Conservation (phyloP, 1,140 invertebrate species). For the Limonius californicus region DNA sequence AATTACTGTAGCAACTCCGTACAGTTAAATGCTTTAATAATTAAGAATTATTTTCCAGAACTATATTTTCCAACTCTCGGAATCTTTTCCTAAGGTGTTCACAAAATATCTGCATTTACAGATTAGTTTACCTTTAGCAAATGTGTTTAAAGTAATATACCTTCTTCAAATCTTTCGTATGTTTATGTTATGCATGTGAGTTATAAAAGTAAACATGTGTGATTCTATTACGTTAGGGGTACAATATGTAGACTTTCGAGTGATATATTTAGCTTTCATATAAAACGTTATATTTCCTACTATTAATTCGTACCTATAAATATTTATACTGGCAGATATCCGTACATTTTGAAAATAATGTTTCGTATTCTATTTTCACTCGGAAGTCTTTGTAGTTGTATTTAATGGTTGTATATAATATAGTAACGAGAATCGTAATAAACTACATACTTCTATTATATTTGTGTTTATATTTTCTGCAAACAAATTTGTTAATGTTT, state of each 20-base stretch:
- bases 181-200: background rate
- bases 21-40: too few relatives aligned
- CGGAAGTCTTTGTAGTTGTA: conserved; percentile 1
- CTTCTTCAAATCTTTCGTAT: background rate
- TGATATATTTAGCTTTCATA: background rate
- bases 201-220: conserved; percentile 8
- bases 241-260: conserved; percentile 7
- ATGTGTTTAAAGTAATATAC: too few relatives aligned
- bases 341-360: too few relatives aligned
- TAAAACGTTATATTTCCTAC: background rate
- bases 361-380: background rate
- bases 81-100: too few relatives aligned
- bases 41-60: too few relatives aligned
- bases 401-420: conserved; percentile 5
- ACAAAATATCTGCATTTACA: too few relatives aligned
- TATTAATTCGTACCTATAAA: background rate
- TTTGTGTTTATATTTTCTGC: too few relatives aligned
- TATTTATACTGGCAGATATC: background rate
- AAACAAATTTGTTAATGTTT: too few relatives aligned
- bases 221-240: conserved; percentile 6
- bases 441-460: conserved; percentile 11
- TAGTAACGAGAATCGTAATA: conserved; percentile 10
- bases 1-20: too few relatives aligned
- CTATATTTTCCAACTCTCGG: too few relatives aligned
- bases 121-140: too few relatives aligned